Conservation (phyloP, 2,888 invertebrate species). For the Pogonocherus hispidulus region DNA sequence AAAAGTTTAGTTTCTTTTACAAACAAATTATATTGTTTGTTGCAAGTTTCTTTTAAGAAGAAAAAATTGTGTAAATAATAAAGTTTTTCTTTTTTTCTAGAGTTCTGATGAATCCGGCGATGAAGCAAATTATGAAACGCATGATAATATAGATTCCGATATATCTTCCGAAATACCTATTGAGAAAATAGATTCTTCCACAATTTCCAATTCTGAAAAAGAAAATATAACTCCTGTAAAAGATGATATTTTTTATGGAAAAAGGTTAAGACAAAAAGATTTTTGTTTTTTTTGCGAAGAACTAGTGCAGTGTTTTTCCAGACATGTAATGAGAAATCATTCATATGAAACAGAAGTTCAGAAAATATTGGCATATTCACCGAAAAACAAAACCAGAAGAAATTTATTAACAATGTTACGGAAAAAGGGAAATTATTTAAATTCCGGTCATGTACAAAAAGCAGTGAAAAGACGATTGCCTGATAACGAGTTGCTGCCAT, state of each 20-base stretch:
- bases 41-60: too few species aligned
- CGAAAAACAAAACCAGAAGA: constrained; percentile 19
- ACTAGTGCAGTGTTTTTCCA: not conserved
- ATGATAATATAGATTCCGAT: not conserved
- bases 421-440: constrained; percentile 34
- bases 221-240: not conserved
- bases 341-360: constrained; percentile 8
- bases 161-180: constrained; percentile 5
- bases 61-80: too few species aligned
- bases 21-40: too few species aligned
- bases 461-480: constrained; percentile 7
- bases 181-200: not conserved
- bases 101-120: not conserved
- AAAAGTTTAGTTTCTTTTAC: too few species aligned
- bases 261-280: not conserved
- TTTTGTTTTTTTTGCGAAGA: constrained; percentile 1
- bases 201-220: not conserved
- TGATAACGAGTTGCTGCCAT: constrained; percentile 18
- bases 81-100: not conserved
- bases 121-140: not conserved
- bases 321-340: not conserved
- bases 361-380: constrained; percentile 16
- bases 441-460: not conserved
- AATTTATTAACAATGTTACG: constrained; percentile 12
- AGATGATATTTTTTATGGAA: not conserved